A percentile compares a stretch with the other conserved stretches of the same genome.
phyloP scores from a whole-genome alignment of 2,888 invertebrate species.

The Bruchidius siliquastri region DNA sequence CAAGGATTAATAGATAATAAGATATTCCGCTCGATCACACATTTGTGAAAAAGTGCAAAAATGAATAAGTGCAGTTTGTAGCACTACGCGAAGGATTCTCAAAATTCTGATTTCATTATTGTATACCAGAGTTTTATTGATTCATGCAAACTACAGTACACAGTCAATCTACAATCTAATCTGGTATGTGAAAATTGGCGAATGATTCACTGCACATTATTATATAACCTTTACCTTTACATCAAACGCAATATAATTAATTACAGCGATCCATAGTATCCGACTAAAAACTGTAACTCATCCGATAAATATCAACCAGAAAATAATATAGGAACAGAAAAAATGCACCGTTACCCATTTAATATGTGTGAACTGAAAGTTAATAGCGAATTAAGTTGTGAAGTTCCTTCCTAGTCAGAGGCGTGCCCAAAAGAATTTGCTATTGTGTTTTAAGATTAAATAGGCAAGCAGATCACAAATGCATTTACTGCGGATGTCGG shows the following conservation, averaged over 20 bases:
- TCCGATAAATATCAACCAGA: neutral
- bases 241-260: neutral
- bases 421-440: neutral
- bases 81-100: too few relatives aligned
- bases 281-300: neutral
- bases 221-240: neutral
- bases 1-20: too few relatives aligned
- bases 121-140: too few relatives aligned
- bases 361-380: constrained; percentile 39
- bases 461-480: too few relatives aligned
- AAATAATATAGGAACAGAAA: constrained; percentile 13
- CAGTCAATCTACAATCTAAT: neutral
- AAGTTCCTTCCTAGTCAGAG: constrained; percentile 35
- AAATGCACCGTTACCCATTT: constrained; percentile 37
- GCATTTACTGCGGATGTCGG: too few relatives aligned
- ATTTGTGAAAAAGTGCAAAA: too few relatives aligned
- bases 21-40: too few relatives aligned
- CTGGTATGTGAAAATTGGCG: neutral
- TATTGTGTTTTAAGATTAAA: constrained; percentile 8
- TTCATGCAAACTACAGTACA: neutral
- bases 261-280: neutral
- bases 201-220: neutral
- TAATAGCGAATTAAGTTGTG: constrained; percentile 38
- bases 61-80: too few relatives aligned
- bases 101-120: too few relatives aligned